phyloP scores from a whole-genome alignment of 2,113 vertebrate genomes.

The Oreochromis spilurus region DNA sequence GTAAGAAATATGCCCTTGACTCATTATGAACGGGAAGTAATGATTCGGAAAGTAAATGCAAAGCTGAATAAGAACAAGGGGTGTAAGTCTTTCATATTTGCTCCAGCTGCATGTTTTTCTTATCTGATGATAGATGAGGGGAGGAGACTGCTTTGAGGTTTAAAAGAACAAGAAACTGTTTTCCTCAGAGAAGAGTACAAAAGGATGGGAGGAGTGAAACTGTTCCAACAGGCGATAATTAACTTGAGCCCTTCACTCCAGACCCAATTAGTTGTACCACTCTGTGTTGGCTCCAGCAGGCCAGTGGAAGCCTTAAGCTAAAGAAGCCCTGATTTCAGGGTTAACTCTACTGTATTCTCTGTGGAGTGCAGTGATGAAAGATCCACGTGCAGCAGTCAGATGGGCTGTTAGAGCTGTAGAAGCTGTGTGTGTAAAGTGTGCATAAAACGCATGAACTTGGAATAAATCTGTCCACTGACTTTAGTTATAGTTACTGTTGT shows the following conservation, averaged over 20 bases:
- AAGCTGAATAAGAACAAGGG: background rate
- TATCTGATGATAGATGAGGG: conserved; percentile 9
- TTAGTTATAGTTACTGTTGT: background rate
- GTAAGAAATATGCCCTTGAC: background rate
- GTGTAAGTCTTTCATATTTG: background rate
- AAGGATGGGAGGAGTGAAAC: background rate
- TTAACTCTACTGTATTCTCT: background rate
- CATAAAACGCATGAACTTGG: background rate
- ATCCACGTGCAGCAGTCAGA: background rate
- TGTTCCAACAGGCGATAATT: conserved; percentile 34
- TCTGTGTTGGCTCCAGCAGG: background rate
- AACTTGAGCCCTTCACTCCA: conserved; percentile 17
- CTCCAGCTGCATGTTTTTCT: conserved; percentile 9
- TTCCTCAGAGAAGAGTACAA: conserved; percentile 5
- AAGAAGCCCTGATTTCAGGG: background rate
- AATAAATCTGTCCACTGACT: background rate
- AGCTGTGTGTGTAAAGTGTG: background rate
- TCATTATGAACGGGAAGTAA: background rate
- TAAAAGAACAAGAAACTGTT: conserved; percentile 11
- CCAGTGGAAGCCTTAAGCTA: background rate
- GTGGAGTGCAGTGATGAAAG: background rate
- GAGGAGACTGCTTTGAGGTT: conserved; percentile 14
- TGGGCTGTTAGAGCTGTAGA: background rate
- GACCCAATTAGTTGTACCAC: conserved; percentile 20
- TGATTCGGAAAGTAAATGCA: background rate